Evolutionary conservation across 2,797 vertebrate genomes (phyloP).

Genomic region (Tragopan temminckii): DNA sequence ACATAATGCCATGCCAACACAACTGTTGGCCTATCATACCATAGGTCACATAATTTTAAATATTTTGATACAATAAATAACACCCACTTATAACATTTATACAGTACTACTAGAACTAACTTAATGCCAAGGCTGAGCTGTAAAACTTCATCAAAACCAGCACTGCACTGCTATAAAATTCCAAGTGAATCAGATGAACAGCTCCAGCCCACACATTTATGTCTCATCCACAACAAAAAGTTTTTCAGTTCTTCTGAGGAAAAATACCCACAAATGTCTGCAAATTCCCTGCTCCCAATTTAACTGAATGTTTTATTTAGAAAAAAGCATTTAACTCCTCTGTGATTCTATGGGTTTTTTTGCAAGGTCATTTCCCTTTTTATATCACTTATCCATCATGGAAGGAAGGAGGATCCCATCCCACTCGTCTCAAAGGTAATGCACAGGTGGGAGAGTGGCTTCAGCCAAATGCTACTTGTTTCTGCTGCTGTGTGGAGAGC

Average conservation of each 20-base stretch:
- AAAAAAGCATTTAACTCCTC: conserved; percentile 18
- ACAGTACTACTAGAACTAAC: neutral
- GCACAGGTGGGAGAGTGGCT: neutral
- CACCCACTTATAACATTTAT: neutral
- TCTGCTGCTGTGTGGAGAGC: neutral
- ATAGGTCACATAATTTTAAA: neutral
- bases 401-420: neutral
- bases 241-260: conserved; percentile 9
- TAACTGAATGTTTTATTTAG: neutral
- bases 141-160: neutral
- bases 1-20: neutral
- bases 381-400: neutral
- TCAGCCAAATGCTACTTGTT: neutral
- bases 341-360: accelerated
- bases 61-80: conserved; percentile 37
- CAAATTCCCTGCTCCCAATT: neutral
- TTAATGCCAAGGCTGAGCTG: neutral
- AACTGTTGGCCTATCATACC: neutral
- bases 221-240: conserved; percentile 38
- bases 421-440: neutral
- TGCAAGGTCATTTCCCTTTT: neutral
- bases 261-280: neutral
- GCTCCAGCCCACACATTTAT: conserved; percentile 51
- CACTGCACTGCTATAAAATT: neutral
- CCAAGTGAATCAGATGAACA: conserved; percentile 25